Evolutionary conservation across 1,140 invertebrate species (phyloP).

Genomic region (Reticulitermes speratus): DNA sequence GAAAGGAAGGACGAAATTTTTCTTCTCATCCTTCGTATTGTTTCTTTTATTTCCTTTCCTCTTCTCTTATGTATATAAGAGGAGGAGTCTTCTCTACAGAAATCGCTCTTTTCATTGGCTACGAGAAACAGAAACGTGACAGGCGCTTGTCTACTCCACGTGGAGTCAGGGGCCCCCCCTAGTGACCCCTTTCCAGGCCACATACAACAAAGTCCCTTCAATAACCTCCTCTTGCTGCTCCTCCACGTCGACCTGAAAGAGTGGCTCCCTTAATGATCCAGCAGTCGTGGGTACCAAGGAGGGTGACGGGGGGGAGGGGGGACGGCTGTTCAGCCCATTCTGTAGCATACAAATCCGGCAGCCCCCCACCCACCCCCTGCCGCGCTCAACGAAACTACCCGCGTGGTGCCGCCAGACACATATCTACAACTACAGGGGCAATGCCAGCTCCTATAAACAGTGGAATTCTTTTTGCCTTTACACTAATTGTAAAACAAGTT

Average conservation of each 20-base stretch:
- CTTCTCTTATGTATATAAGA: not conserved
- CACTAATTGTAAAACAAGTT: constrained; percentile 19
- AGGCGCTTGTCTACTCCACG: constrained; percentile 20
- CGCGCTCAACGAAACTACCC: not conserved
- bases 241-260: not conserved
- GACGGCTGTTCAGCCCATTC: not conserved
- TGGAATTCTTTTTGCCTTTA: not conserved
- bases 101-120: constrained; percentile 11
- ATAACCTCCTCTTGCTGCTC: not conserved
- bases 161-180: not conserved
- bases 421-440: not conserved
- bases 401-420: not conserved
- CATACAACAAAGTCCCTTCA: constrained; percentile 1
- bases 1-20: constrained; percentile 19
- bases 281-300: not conserved
- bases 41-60: constrained; percentile 8
- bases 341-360: constrained; percentile 10
- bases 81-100: constrained; percentile 18
- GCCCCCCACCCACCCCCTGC: not conserved
- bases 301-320: not conserved
- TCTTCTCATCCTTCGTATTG: not conserved
- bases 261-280: constrained; percentile 17
- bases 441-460: not conserved
- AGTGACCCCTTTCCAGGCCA: constrained; percentile 1
- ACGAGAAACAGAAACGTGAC: not conserved